Base-by-base conservation (phyloP, 2,113 vertebrate genomes). In the Naja naja region DNA sequence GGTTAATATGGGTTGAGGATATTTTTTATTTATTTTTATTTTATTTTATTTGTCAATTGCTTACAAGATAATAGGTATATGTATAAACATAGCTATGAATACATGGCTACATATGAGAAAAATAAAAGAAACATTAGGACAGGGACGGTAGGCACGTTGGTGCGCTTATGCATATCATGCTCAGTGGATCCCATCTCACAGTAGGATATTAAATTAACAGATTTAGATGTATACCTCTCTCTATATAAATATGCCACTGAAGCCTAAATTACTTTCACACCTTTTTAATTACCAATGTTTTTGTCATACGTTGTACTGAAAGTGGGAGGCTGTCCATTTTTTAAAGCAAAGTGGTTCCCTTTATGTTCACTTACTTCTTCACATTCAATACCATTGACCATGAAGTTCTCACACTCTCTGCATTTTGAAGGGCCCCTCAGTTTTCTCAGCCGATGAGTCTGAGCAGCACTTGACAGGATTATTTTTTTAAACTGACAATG, bases 371-470 rank as follows among this genome's bases (percentile, higher is more conserved):
- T 91, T 94, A 99, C 99, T 98, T 99, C 98, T 96, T 99, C 98
- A 11, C 99, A 99, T 96, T 99, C 99, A 0, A 98, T 96, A 52
- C 99, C 98, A 90, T 98, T 98, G 94, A 99, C 98, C 96, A 99
- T 98, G 96, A 98, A 99, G 95, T 97, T 98, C 8, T 99, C 99
- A 2, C 99, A 99, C 11, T 99, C 99, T 34, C 98, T 98, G 97
- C 99, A 99, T 96, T 98, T 99, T 94, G 96, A 97, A 3, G 99
- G 98, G 52, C 98, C 98, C 85, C 99, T 98, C 34, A 98, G 97
- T 92, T 98, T 98, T 88, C 96, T 97, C 18, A 99, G 96, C 34
- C 97, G 98, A 96, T 99, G 99, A 6, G 98, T 98, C 89, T 98
- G 97, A 0, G 98, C 98, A 0, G 99, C 99, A 0, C 96, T 96